phyloP scores from a whole-genome alignment of 2,888 invertebrate species.

The Globia sparganii region DNA sequence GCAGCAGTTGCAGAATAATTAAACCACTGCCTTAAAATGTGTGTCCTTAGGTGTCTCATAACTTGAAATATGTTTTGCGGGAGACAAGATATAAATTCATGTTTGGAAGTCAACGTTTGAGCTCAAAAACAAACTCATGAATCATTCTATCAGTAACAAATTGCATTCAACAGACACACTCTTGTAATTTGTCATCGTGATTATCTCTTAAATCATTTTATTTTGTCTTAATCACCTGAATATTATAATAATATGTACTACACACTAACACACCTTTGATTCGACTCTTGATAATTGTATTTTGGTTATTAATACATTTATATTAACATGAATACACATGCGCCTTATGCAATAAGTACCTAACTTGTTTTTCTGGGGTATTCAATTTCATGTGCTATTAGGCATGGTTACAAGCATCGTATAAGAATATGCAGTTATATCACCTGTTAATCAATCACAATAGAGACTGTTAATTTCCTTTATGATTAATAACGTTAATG shows the following conservation, averaged over 20 bases:
- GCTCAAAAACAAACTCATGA: conserved; percentile 37
- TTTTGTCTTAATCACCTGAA: conserved; percentile 48
- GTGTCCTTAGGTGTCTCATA: conserved; percentile 38
- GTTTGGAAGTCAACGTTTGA: conserved; percentile 27
- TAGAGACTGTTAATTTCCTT: conserved; percentile 44
- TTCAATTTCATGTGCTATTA: conserved; percentile 57
- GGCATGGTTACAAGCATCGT: conserved; percentile 33
- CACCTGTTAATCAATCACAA: conserved; percentile 55
- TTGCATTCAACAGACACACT: conserved; percentile 33
- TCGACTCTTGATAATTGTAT: conserved; percentile 53
- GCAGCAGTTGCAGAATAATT: conserved; percentile 34
- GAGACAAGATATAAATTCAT: conserved; percentile 42
- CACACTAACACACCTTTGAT: conserved; percentile 22
- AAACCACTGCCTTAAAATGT: conserved; percentile 39
- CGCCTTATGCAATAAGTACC: conserved; percentile 54
- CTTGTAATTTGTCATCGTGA: conserved; percentile 47
- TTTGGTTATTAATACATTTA: conserved; percentile 57
- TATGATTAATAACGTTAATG: conserved; percentile 47
- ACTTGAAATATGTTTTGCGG: conserved; percentile 45
- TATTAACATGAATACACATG: conserved; percentile 48
- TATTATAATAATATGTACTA: conserved; percentile 48
- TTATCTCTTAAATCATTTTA: conserved; percentile 57
- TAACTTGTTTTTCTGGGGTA: conserved; percentile 52
- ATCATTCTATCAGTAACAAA: conserved; percentile 46
- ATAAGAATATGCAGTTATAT: conserved; percentile 47